Percentiles rank a stretch among this genome's conserved stretches.
Evolutionary conservation across 2,113 vertebrate genomes (phyloP).

Genomic region (Corythaixoides concolor): DNA sequence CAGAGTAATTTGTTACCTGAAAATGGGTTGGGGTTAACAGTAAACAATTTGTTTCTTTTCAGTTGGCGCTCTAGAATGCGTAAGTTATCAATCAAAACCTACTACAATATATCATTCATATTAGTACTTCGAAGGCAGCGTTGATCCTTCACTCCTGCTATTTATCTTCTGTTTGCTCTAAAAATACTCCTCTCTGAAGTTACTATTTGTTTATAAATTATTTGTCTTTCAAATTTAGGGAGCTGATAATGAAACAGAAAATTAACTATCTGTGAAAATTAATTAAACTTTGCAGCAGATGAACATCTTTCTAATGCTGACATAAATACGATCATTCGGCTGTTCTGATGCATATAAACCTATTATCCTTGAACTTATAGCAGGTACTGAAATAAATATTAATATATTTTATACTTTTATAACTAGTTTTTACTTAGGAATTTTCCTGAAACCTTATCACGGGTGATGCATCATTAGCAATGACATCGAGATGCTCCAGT

Average conservation of each 20-base stretch:
- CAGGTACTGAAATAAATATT: slow-evolving; percentile 72
- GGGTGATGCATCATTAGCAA: slow-evolving; percentile 68
- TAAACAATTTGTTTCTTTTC: slow-evolving; percentile 76
- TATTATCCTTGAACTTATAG: slow-evolving; percentile 65
- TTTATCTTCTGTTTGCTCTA: slow-evolving; percentile 70
- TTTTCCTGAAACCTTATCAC: slow-evolving; percentile 68
- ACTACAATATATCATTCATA: slow-evolving; percentile 51
- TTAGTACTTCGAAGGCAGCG: slow-evolving; percentile 43
- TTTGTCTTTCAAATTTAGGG: slow-evolving; percentile 74
- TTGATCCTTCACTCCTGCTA: slow-evolving; percentile 40
- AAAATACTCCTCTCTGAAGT: slow-evolving; percentile 64
- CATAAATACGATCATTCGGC: slow-evolving; percentile 22
- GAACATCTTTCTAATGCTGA: slow-evolving; percentile 35
- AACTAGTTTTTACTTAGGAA: slow-evolving; percentile 71
- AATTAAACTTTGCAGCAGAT: slow-evolving; percentile 66
- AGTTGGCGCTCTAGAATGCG: slow-evolving; percentile 49
- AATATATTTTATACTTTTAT: slow-evolving; percentile 71
- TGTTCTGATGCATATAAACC: slow-evolving; percentile 49
- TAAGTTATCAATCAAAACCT: slow-evolving; percentile 67
- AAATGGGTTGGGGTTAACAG: slow-evolving; percentile 67
- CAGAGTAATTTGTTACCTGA: slow-evolving; percentile 63
- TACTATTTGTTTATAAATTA: slow-evolving; percentile 74
- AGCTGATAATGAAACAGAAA: slow-evolving; percentile 67
- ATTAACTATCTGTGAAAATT: slow-evolving; percentile 71
- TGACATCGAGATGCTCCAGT: slow-evolving; percentile 60